Conservation (phyloP, 1,140 invertebrate genomes). For the Cyphomyrmex costatus region DNA sequence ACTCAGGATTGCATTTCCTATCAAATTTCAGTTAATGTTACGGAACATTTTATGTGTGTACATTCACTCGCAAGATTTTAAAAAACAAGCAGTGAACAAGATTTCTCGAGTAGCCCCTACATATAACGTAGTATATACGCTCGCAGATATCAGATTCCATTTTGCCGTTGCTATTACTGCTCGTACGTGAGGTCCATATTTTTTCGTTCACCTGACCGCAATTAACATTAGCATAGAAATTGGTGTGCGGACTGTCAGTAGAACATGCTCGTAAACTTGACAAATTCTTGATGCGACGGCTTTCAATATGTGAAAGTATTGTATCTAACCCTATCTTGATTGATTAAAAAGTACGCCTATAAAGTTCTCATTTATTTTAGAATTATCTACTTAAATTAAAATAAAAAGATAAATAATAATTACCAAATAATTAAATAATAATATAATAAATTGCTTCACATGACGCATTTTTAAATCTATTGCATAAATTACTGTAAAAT, state of each 20-base stretch:
- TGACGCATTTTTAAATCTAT: neutral
- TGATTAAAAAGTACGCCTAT: neutral
- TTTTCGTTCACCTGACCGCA: constrained; percentile 23
- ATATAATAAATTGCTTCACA: neutral
- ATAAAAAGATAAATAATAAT: neutral
- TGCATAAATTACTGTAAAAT: neutral
- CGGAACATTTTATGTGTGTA: neutral
- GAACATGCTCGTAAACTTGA: constrained; percentile 16
- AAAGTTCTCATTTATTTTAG: neutral
- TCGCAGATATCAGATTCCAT: constrained; percentile 54
- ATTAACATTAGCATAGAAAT: constrained; percentile 62
- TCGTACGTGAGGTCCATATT: constrained; percentile 52
- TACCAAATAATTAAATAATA: neutral
- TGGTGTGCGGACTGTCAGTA: constrained; percentile 33
- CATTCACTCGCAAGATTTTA: neutral
- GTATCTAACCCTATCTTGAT: neutral
- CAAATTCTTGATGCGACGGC: neutral
- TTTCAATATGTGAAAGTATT: constrained; percentile 26
- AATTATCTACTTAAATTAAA: neutral
- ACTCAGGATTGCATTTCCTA: neutral
- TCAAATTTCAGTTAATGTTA: neutral
- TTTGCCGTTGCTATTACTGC: constrained; percentile 21
- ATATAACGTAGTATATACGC: neutral
- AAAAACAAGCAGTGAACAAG: constrained; percentile 38
- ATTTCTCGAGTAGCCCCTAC: constrained; percentile 24